Base-by-base conservation (phyloP, 2,113 vertebrate species). In the Casuarius casuarius region DNA sequence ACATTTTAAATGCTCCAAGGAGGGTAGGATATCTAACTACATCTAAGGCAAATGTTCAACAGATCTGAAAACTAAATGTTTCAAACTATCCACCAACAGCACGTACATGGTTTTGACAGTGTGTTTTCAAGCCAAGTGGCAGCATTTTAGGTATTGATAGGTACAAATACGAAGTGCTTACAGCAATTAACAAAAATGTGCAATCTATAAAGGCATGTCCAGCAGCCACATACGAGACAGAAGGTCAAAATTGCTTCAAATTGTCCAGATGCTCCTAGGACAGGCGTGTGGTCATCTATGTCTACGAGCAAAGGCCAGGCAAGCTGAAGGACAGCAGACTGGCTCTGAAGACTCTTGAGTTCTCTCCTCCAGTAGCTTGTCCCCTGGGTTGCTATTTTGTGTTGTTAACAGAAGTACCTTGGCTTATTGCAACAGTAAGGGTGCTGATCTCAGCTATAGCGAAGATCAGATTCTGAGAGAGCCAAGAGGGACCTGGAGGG, bases 401-500 rank as follows among this genome's bases (percentile, higher is more conserved):
- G 35, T 1, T 84, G 79, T 35, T 71, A 48, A 8, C 76, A 76
- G 61, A 63, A 56, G n/a, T 5, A 1, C n/a, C 0, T 0, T 11
- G 72, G 63, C 65, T 81, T 15, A 5, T 5, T 15, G 88, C 79
- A 75, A 10, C 7, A 7, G 4, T 22, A 17, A 5, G 10, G 62
- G 25, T 2, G 8, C 90, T 90, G 85, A 68, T 78, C 85, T 81
- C 12, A 1, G 87, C 83, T 86, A 2, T 35, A 0, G 9, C 66
- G 76, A 46, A 81, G 79, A 90, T 66, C 87, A 63, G 72, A 22
- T 80, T 94, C 76, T 42, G 44, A 77, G 78, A 52, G 44, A 54
- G 92, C 85, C 95, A 79, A 25, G 76, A 92, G 80, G 51, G 85
- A 96, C 88, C 68, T 95, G 90, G 65, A 84, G 73, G 79, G 67